phyloP scores from a whole-genome alignment of 23 tunicate species.

The Trididemnum nubilum region DNA sequence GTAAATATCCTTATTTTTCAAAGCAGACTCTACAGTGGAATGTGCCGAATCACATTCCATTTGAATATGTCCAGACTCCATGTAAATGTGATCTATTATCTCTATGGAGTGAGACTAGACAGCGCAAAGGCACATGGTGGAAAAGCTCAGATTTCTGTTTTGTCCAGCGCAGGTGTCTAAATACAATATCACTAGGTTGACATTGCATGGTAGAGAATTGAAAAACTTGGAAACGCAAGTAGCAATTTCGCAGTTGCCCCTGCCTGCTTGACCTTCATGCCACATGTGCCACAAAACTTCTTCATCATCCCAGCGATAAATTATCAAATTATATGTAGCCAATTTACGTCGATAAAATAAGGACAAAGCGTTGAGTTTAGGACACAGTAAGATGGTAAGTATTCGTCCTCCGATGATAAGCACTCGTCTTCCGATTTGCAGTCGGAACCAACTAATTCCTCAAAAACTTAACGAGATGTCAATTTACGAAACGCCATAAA shows the following conservation, averaged over 20 bases:
- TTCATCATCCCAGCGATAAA: background rate
- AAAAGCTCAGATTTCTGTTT: background rate
- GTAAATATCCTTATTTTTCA: background rate
- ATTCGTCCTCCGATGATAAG: no score
- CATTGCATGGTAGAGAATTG: background rate
- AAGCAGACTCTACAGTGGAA: background rate
- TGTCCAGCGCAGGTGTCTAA: background rate
- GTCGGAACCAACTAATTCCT: no score
- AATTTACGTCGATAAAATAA: background rate
- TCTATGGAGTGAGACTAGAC: background rate
- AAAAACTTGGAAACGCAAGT: background rate
- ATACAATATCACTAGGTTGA: background rate
- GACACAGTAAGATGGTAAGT: background rate
- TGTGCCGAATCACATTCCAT: conserved; percentile 8
- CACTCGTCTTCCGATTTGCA: no score
- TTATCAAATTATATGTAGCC: background rate
- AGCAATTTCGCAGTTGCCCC: background rate
- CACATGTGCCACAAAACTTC: background rate
- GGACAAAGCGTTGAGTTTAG: background rate
- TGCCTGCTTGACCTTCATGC: background rate
- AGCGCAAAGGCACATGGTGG: background rate
- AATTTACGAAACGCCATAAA: no score
- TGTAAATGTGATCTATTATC: background rate
- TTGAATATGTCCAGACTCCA: conserved; percentile 9
- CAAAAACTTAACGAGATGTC: no score